Evolutionary conservation across 2,888 invertebrate genomes (phyloP).

Genomic region (Athalia rosae): DNA sequence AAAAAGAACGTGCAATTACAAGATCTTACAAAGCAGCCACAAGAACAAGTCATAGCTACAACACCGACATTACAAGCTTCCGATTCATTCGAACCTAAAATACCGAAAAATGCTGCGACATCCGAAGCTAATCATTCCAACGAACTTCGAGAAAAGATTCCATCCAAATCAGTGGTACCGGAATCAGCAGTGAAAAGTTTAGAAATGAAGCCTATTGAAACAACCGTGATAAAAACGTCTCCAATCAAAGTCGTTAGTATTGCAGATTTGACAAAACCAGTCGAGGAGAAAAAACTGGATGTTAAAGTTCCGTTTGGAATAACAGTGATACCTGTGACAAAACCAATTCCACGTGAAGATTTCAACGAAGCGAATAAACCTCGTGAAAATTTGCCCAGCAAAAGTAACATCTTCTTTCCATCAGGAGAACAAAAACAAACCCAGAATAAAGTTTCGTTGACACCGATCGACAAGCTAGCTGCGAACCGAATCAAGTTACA

Average conservation of each 20-base stretch:
- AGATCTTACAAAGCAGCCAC: conserved; percentile 5
- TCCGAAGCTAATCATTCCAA: background rate
- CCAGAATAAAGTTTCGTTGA: conserved; percentile 64
- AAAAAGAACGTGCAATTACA: conserved; percentile 25
- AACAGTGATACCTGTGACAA: conserved; percentile 48
- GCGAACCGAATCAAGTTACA: conserved; percentile 68
- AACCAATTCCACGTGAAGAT: conserved; percentile 51
- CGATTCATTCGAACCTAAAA: background rate
- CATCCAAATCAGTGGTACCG: background rate
- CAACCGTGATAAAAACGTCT: conserved; percentile 68
- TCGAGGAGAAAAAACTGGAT: conserved; percentile 55
- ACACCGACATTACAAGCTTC: background rate
- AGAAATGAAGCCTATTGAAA: conserved; percentile 65
- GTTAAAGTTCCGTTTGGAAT: conserved; percentile 46
- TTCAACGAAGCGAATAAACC: conserved; percentile 51
- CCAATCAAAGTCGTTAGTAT: conserved; percentile 65
- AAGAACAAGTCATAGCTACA: background rate
- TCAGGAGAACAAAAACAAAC: conserved; percentile 47
- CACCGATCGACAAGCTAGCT: conserved; percentile 69
- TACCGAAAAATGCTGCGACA: background rate
- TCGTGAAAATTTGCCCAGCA: conserved; percentile 53
- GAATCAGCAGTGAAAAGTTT: background rate
- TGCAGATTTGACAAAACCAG: conserved; percentile 59
- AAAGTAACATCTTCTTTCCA: conserved; percentile 48
- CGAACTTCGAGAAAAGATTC: conserved; percentile 3